Evolutionary conservation across 2,113 vertebrate species (phyloP), one percentile per base, ranked within the genome.

Genomic region (Reinhardtius hippoglossoides): DNA sequence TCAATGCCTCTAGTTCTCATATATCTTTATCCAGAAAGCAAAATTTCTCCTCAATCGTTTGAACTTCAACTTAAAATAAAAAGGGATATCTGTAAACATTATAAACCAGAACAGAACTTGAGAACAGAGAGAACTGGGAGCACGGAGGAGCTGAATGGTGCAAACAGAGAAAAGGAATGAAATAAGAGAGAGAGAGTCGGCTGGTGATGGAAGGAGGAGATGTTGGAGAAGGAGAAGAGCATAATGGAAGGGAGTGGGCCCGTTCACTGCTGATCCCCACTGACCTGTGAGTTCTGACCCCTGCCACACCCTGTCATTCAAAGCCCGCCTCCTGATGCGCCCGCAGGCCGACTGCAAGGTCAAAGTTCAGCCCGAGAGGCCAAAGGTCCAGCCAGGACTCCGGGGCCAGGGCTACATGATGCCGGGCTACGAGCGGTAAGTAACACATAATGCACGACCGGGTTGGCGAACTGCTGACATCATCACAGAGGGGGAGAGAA

Each of bases 261-360:
- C 3, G 58, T 42, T 72, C 67, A 44, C 70, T 13, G 40, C 9
- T 37, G 69, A 83, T 69, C 76, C 71, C 63, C 24, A n/a, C 52
- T 84, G 90, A 91, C 77, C 84, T 75, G 62, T 74, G 73, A 84
- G 83, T 57, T 83, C 67, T 86, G 87, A 84, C 89, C 80, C 75
- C 55, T 15, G 61, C 65, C 80, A 67, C 74, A 64, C 84, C 71
- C 78, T 69, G 71, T 81, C 77, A 88, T 83, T 86, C 76, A 78
- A 7, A 69, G n/a, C 37, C 50, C 12, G 48, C n/a, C 65, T 80
- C 57, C 77, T 76, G 84, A 90, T 68, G 67, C 40, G 58, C 64
- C 78, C 81, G 76, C 40, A 71, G 74, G 71, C 79, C 67, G 67
- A 59, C 76, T 60, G 20, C 50, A 69, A 70, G 78, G 79, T 82